Evolutionary conservation across 2,797 vertebrate species (phyloP), one percentile per base, ranked within the genome.

Genomic region (Sebastes diploproa): DNA sequence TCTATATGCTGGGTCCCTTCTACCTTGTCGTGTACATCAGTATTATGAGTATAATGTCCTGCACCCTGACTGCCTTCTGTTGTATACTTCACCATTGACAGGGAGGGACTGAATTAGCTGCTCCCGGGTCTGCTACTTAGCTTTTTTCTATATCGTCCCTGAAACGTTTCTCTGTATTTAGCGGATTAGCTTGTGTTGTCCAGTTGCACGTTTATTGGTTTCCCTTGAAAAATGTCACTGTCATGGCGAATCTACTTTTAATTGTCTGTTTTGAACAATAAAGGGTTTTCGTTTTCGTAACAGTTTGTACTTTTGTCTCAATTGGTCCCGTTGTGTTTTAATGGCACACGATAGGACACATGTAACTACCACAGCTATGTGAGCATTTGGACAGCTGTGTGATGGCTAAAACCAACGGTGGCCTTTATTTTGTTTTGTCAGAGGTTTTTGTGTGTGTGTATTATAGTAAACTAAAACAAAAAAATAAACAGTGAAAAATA

Each of bases 181-280:
- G 89, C 29, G 1, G 46, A 61, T 84, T 92, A 88, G 83, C 78
- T 81, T 55, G 88, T 92, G 84, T 90, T 77, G 87, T 91, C 77
- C 73, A 91, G 80, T 91, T 93, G 94, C 94, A 93, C 94, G 94
- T 94, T 82, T 84, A 75, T 91, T 64, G 81, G 65, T 86, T 88
- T 78, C 27, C 50, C 71, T 80, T 75, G 74, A 58, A 65, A 65
- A 38, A 62, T 75, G 82, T 89, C 81, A 77, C 82, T 59, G 71
- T 91, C 70, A 82, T 74, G 66, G 80, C 86, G 72, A 70, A 88
- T 88, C 74, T 69, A 74, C 79, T 86, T 91, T 87, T 85, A 83
- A 81, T 86, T 78, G 80, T 90, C 78, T 82, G 78, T 91, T 92
- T 92, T 91, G 67, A 82, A 92, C 86, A 94, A 92, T 95, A 94